Evolutionary conservation across 2,113 vertebrate genomes (phyloP).

Genomic region (Pelusios castaneus): DNA sequence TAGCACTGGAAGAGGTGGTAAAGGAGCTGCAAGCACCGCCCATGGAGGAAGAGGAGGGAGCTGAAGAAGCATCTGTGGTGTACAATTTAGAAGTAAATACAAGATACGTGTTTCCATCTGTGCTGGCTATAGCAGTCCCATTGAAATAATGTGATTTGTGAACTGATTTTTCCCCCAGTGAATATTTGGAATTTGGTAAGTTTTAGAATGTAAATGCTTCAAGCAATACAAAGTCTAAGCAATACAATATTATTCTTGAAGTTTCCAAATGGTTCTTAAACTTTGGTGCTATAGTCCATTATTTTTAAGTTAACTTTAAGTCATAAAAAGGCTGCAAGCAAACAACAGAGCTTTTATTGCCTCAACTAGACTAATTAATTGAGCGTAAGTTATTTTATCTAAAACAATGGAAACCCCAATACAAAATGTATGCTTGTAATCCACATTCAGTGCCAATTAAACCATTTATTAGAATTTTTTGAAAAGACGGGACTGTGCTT

Average conservation of each 20-base stretch:
- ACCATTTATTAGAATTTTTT: conserved; percentile 67
- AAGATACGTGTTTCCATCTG: conserved; percentile 78
- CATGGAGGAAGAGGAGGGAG: conserved; percentile 96
- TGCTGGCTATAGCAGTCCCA: conserved; percentile 93
- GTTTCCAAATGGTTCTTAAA: conserved; percentile 72
- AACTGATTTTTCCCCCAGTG: conserved; percentile 79
- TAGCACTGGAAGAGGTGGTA: conserved; percentile 95
- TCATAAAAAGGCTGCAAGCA: conserved; percentile 71
- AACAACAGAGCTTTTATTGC: conserved; percentile 75
- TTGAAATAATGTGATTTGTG: conserved; percentile 79
- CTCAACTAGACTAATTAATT: conserved; percentile 71
- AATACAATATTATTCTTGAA: conserved; percentile 50
- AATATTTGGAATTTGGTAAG: conserved; percentile 80
- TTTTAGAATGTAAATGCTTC: conserved; percentile 76
- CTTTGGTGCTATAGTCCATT: conserved; percentile 49
- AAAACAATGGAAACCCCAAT: conserved; percentile 78
- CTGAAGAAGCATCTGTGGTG: conserved; percentile 97
- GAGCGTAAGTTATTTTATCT: conserved; percentile 74
- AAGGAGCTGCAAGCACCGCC: conserved; percentile 98
- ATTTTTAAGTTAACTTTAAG: conserved; percentile 67
- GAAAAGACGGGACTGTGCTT: conserved; percentile 94
- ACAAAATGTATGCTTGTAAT: conserved; percentile 73
- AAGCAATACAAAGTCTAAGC: conserved; percentile 71
- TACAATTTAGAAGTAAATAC: conserved; percentile 95
- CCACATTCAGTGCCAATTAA: conserved; percentile 85